Conservation (phyloP, 1,140 invertebrate genomes). For the Drosophila triauraria region DNA sequence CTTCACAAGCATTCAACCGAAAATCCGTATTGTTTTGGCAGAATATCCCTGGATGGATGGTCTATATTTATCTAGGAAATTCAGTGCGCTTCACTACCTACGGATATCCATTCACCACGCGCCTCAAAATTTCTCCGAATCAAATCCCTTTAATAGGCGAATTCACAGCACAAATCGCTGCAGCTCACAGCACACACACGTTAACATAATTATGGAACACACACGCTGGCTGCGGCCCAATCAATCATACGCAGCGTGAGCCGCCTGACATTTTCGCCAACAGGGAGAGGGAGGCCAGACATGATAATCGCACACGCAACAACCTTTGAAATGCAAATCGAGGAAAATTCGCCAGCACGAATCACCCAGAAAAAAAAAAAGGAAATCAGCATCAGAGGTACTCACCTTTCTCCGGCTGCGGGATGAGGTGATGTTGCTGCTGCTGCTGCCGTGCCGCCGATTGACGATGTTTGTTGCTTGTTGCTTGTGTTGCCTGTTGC, state of each 20-base stretch:
- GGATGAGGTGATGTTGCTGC: conserved; percentile 10
- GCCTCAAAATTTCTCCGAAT: conserved; percentile 10
- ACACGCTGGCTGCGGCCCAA: conserved; percentile 47
- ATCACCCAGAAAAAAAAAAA: conserved; percentile 43
- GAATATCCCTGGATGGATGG: background rate
- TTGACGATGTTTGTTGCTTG: conserved; percentile 53
- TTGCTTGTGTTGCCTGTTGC: conserved; percentile 43
- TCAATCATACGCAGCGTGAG: conserved; percentile 76
- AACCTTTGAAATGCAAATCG: conserved; percentile 73
- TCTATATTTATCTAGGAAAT: conserved; percentile 4
- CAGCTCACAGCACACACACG: conserved; percentile 4
- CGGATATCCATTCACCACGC: background rate
- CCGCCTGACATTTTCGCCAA: conserved; percentile 30
- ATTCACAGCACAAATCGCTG: conserved; percentile 14
- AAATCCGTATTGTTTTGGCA: conserved; percentile 21
- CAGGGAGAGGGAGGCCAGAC: conserved; percentile 26
- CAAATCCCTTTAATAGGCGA: conserved; percentile 23
- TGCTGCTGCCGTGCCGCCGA: conserved; percentile 11
- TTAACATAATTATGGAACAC: conserved; percentile 38
- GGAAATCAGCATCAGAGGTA: conserved; percentile 42
- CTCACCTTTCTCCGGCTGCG: conserved; percentile 48
- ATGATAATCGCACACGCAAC: conserved; percentile 55
- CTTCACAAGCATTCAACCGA: conserved; percentile 19
- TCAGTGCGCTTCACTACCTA: conserved; percentile 19
- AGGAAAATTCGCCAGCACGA: conserved; percentile 17